A percentile compares a stretch with the other conserved stretches of the same genome.
Evolutionary conservation across 1,140 invertebrate species (phyloP).

Genomic region (Zaprionus camerounensis): DNA sequence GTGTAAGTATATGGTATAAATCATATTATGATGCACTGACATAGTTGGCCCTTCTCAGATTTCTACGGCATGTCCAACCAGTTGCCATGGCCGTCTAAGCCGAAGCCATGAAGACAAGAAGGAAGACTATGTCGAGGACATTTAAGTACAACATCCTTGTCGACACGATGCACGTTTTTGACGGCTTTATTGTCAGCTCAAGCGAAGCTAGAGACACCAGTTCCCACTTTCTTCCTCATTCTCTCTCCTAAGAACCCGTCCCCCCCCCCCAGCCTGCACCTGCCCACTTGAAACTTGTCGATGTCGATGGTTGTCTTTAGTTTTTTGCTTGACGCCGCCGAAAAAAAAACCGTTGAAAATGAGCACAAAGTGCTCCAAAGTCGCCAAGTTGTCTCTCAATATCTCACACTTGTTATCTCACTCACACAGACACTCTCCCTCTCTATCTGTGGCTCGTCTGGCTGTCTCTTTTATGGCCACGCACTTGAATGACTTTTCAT

Average conservation of each 20-base stretch:
- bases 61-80: constrained; percentile 15
- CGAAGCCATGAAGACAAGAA: neutral
- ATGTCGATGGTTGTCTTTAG: constrained; percentile 37
- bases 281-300: constrained; percentile 24
- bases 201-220: constrained; percentile 4
- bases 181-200: constrained; percentile 73
- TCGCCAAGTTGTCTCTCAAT: constrained; percentile 58
- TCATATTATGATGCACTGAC: neutral
- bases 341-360: constrained; percentile 49
- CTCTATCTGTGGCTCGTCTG: constrained; percentile 5
- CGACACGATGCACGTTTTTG: constrained; percentile 67
- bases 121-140: constrained; percentile 31
- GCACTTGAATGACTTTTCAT: constrained; percentile 81
- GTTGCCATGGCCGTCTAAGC: constrained; percentile 31
- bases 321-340: constrained; percentile 26
- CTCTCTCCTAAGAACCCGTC: neutral
- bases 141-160: constrained; percentile 48
- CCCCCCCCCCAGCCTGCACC: constrained; percentile 14
- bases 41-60: constrained; percentile 2
- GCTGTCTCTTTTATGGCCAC: constrained; percentile 34
- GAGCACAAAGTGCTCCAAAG: constrained; percentile 78
- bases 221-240: too few relatives aligned
- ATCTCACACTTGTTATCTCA: constrained; percentile 23
- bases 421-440: constrained; percentile 6
- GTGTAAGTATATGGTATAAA: neutral